Evolutionary conservation across 2,888 invertebrate genomes (phyloP).

Genomic region (Conomelus anceps): DNA sequence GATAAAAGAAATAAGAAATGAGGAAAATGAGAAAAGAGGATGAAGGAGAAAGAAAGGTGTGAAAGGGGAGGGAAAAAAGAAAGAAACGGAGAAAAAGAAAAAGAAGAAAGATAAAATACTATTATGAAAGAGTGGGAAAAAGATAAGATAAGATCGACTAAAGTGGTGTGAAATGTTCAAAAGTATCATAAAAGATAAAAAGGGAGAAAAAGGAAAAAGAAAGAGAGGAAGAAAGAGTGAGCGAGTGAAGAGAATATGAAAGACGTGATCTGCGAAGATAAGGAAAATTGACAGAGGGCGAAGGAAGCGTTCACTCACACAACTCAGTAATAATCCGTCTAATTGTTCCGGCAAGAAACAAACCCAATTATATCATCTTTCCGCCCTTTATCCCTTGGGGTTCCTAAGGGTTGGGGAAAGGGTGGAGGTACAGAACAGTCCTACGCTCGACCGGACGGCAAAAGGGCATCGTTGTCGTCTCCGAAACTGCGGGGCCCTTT

Average conservation of each 20-base stretch:
- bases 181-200: background rate
- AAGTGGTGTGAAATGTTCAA: background rate
- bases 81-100: background rate
- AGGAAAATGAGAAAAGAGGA: background rate
- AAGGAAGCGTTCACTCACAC: background rate
- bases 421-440: no score
- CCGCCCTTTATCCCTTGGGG: background rate
- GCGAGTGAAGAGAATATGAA: background rate
- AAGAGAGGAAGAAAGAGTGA: background rate
- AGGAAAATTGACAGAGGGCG: background rate
- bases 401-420: background rate
- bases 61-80: background rate
- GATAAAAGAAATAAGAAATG: background rate
- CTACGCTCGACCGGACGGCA: background rate
- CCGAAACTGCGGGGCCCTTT: background rate
- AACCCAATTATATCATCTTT: slow-evolving; percentile 2
- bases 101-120: background rate
- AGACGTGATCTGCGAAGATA: background rate
- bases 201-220: background rate
- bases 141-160: background rate
- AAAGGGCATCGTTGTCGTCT: background rate
- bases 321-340: slow-evolving; percentile 5
- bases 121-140: background rate
- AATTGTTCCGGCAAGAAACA: slow-evolving; percentile 12
- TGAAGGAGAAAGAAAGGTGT: background rate